Evolutionary conservation across 2,113 vertebrate genomes (phyloP).

Genomic region (Physeter macrocephalus): DNA sequence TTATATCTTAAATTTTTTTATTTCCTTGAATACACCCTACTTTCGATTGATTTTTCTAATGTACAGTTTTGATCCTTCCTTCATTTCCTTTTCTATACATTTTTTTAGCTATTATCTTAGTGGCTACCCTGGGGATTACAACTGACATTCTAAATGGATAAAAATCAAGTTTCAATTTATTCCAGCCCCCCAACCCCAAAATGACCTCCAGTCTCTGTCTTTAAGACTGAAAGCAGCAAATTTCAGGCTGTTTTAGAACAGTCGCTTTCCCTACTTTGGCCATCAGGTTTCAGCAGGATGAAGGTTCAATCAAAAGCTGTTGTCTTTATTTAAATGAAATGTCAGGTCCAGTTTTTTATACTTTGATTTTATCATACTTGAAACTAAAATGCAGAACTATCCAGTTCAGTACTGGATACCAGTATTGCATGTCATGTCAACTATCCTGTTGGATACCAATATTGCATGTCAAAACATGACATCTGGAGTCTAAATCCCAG

Average conservation of each 20-base stretch:
- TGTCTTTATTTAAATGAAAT: neutral
- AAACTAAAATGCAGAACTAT: neutral
- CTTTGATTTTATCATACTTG: neutral
- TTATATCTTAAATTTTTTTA: neutral
- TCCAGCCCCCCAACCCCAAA: neutral
- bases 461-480: neutral
- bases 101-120: neutral
- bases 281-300: neutral
- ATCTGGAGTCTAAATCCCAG: neutral
- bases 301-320: neutral
- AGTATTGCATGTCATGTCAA: neutral
- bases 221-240: neutral
- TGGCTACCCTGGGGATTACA: neutral
- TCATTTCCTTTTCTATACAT: neutral
- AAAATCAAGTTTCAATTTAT: neutral
- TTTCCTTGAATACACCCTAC: neutral
- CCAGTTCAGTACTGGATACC: neutral
- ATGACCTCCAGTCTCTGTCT: neutral
- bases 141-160: neutral
- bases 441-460: no score
- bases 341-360: neutral
- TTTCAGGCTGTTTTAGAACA: neutral
- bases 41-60: neutral
- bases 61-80: neutral
- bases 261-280: neutral